A percentile compares a stretch with the other conserved stretches of the same genome.
Conservation (phyloP, 2,797 vertebrate species). For the Poeciliopsis infans region DNA sequence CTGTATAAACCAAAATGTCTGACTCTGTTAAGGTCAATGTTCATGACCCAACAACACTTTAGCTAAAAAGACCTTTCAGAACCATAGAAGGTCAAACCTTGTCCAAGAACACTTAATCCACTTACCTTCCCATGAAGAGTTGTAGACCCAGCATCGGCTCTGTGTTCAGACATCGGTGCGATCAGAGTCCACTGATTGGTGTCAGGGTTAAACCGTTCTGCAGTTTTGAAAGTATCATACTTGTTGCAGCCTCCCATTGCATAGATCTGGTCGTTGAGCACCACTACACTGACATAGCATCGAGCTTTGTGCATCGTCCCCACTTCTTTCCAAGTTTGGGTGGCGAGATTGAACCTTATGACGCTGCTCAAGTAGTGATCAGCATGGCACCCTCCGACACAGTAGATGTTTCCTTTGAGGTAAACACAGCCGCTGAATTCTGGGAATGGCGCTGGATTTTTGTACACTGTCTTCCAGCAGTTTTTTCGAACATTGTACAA, state of each 20-base stretch:
- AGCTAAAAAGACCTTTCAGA: background rate
- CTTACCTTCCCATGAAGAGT: slow-evolving; percentile 85
- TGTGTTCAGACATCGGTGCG: slow-evolving; percentile 14
- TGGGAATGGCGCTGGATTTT: slow-evolving; percentile 66
- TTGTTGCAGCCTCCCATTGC: slow-evolving; percentile 54
- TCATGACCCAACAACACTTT: background rate
- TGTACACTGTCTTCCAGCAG: slow-evolving; percentile 78
- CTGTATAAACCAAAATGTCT: background rate
- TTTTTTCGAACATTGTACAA: slow-evolving; percentile 79
- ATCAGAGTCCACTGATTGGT: slow-evolving; percentile 77
- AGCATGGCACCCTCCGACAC: slow-evolving; percentile 76
- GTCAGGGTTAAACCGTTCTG: slow-evolving; percentile 78
- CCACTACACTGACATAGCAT: slow-evolving; percentile 61
- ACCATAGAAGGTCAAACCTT: background rate
- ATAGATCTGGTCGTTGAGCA: slow-evolving; percentile 24
- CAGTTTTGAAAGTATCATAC: slow-evolving; percentile 69
- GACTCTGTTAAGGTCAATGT: background rate
- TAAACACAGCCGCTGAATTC: slow-evolving; percentile 78
- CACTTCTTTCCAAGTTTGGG: slow-evolving; percentile 19
- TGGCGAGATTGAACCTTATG: slow-evolving; percentile 10
- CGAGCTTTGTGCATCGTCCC: slow-evolving; percentile 63
- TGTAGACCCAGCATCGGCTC: slow-evolving; percentile 63
- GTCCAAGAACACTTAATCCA: background rate
- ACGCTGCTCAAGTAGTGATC: slow-evolving; percentile 73
- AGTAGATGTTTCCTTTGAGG: slow-evolving; percentile 60